Base-by-base conservation (phyloP, 2,797 vertebrate species). In the Chromis chromis region DNA sequence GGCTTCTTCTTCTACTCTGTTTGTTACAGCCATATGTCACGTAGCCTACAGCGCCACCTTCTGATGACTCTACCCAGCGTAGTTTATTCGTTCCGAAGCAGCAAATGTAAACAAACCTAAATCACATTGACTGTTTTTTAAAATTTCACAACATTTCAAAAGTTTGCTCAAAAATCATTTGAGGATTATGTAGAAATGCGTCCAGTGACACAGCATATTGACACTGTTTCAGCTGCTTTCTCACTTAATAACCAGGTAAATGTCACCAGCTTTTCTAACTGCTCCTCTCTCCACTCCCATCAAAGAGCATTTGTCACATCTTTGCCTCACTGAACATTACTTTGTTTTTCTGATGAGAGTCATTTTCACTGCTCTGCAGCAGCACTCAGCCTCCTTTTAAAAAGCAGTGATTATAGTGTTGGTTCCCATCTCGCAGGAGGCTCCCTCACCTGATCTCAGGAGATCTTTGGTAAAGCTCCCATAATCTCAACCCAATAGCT, bases 401-500 rank as follows among this genome's bases (percentile, higher is more conserved):
- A 75, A 74, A 70, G 31, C 28, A 42, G 65, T 75, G 83, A 89
- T 88, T 85, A 84, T 63, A 74, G 73, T 13, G 58, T 80, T 21
- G 48, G 62, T 76, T 86, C 77, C 72, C 82, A 72, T 82, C 52
- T 70, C 22, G 28, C 46, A 77, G 62, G 79, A 86, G 71, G 57
- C 83, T 83, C 78, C 84, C 66, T 73, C 82, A 40, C 63, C 65
- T 87, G 86, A 90, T 85, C 76, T 82, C 78, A 78, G 78, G 85
- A 81, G 85, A 81, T 89, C 83, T 89, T 70, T 65, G 9, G 0
- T 76, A 85, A 90, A 91, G 81, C 88, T 85, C 69, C 60, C 58
- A 21, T 90, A 90, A 91, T 88, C 90, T 82, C 76, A 66, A 10
- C 63, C 71, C 68, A 68, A 72, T 81, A 81, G 81, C 67, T 81